Percentiles rank a stretch among this genome's conserved stretches.
These are phyloP conservation scores for Psilopogon haemacephalus DNA, from an alignment of 2,113 vertebrate genomes.

Conservation along the genomic window DNA sequence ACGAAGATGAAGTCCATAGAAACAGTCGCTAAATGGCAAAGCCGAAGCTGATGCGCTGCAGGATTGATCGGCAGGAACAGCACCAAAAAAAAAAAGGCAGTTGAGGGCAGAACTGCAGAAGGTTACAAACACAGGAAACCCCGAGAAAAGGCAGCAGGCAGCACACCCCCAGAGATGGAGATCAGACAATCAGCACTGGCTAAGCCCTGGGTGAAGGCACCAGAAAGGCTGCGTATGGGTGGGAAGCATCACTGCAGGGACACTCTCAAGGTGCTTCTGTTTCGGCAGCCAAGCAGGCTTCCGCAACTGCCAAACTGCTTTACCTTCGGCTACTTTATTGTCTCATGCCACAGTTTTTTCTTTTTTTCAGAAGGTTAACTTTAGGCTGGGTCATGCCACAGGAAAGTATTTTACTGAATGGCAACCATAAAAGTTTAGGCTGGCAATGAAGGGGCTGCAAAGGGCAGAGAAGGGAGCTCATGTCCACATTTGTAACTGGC, in stretches of 20 bases:
- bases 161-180: fast-evolving
- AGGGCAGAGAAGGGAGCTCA: neutral
- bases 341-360: neutral
- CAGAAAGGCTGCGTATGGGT: neutral
- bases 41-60: neutral
- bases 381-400: slow-evolving; percentile 5
- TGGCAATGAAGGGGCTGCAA: neutral
- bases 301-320: neutral
- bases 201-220: neutral
- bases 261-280: neutral
- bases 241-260: neutral
- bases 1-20: neutral
- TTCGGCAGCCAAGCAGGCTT: neutral
- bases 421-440: neutral
- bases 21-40: neutral
- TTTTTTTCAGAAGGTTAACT: slow-evolving; percentile 20
- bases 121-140: neutral
- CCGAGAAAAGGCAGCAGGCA: neutral
- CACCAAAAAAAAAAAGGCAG: too few relatives aligned
- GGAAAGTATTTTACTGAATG: neutral
- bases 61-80: neutral
- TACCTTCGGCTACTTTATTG: neutral
- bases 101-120: neutral
- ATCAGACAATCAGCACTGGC: neutral
- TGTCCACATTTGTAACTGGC: neutral